Base-by-base conservation (phyloP, 2,113 vertebrate species). In the Argyrosomus japonicus region DNA sequence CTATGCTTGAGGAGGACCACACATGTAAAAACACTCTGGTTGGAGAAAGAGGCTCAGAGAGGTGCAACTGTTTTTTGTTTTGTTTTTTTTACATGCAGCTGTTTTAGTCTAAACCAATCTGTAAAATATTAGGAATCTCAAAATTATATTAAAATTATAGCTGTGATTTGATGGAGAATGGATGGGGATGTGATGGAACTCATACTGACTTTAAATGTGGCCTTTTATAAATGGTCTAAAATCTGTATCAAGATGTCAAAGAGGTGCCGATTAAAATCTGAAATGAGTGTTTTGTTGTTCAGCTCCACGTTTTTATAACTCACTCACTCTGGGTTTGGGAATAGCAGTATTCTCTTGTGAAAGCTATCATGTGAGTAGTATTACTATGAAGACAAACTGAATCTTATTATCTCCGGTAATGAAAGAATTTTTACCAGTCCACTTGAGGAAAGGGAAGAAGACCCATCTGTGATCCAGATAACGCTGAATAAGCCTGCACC, bases 1-100 rank as follows among this genome's bases (percentile, higher is more conserved):
- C 81, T 99, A 99, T 75, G 95, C 91, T 11, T 96, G 62, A 65
- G 17, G 62, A 56, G 78, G 68, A 83, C 54, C 54, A 15, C 84
- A 36, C 12, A 29, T 47, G 43, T 48, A 36, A 73, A 87, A 77
- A 23, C 76, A 29, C 45, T 45, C 45, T 9, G 47, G 6, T 21
- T n/a, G 56, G 63, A 53, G 45, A 64, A 50, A 2, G 2, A 83
- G 19, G 21, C 62, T 13, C 68, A 48, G 47, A 53, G 54, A 21
- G 63, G 10, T 23, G 51, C 45, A 47, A 47, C 45, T 50, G 48
- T 50, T 51, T 51, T 51, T 36, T 36, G 5, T 51, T 51, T 51
- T 19, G 47, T 50, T 65, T 21, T 58, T 79, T 48, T 5, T 45
- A 75, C 45, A 14, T 53, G 18, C 58, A 70, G 43, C 15, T 76